Conservation (phyloP, 2,888 invertebrate species). For the Quadriops clusia region DNA sequence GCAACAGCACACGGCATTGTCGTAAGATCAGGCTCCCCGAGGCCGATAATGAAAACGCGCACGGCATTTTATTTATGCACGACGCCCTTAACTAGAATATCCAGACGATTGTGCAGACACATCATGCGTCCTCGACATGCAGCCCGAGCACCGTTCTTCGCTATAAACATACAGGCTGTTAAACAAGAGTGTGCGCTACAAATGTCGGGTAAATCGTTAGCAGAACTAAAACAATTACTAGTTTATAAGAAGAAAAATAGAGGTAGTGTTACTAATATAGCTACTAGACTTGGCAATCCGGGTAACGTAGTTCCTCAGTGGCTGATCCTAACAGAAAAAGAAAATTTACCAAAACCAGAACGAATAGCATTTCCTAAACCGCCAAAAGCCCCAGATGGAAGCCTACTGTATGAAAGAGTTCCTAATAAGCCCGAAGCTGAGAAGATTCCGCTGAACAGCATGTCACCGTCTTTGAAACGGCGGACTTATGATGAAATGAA, state of each 20-base stretch:
- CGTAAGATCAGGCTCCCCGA: constrained; percentile 63
- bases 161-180: constrained; percentile 65
- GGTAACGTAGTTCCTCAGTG: constrained; percentile 49
- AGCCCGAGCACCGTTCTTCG: constrained; percentile 75
- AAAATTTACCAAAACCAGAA: constrained; percentile 67
- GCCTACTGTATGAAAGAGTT: constrained; percentile 75
- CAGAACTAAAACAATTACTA: constrained; percentile 45
- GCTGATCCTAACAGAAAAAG: constrained; percentile 61
- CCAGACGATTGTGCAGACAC: constrained; percentile 74
- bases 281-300: constrained; percentile 56
- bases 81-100: constrained; percentile 80
- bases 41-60: constrained; percentile 94
- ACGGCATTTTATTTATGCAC: constrained; percentile 93
- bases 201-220: constrained; percentile 44
- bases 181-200: constrained; percentile 72
- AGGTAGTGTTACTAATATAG: constrained; percentile 59
- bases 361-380: constrained; percentile 82
- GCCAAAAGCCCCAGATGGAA: constrained; percentile 82
- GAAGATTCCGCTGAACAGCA: constrained; percentile 46
- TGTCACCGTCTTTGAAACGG: constrained; percentile 60
- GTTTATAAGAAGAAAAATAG: constrained; percentile 46
- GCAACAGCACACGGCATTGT: constrained; percentile 80
- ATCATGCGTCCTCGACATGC: constrained; percentile 74
- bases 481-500: constrained; percentile 82
- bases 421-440: constrained; percentile 66